Base-by-base conservation (phyloP, 2,113 vertebrate species). In the Myocastor coypus region DNA sequence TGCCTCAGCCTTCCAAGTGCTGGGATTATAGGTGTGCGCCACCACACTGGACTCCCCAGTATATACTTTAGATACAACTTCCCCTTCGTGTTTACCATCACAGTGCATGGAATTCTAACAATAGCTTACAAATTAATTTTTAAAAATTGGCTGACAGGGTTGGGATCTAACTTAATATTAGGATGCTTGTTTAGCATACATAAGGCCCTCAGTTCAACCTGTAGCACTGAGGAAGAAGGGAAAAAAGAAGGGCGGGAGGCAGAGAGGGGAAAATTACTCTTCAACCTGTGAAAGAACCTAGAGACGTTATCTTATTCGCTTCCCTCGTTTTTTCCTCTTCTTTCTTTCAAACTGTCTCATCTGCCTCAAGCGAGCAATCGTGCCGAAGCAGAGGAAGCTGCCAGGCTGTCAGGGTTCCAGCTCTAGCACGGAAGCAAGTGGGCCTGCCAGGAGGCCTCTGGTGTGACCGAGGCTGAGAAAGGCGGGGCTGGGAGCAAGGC, bases 31-130 rank as follows among this genome's bases (percentile, higher is more conserved):
- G n/a, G n/a, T n/a, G n/a, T n/a, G n/a, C n/a, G n/a, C n/a, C n/a
- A n/a, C n/a, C n/a, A n/a, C n/a, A n/a, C n/a, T n/a, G n/a, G n/a
- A n/a, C n/a, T 40, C 82, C 66, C 59, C 69, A 64, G 42, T 42
- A 24, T 75, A 37, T n/a, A 90, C 1, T 64, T 80, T 64, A 89
- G 20, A 59, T 63, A 71, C 2, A 40, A 40, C 50, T 88, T 77
- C 82, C 16, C 50, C 78, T n/a, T 96, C 28, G 87, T 55, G 71
- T 75, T 89, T 73, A 73, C 30, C n/a, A 13, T 83, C 68, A 68
- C 73, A 52, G 46, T 80, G 63, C 68, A 52, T 42, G 57, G 32
- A 92, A 95, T 92, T 94, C 32, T 75, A 85, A 85, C 87, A 37
- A 80, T 0, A 57, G 28, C 52, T 77, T 20, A 73, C 7, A 81